phyloP scores from a whole-genome alignment of 2,113 vertebrate species.

The Oncorhynchus masou region DNA sequence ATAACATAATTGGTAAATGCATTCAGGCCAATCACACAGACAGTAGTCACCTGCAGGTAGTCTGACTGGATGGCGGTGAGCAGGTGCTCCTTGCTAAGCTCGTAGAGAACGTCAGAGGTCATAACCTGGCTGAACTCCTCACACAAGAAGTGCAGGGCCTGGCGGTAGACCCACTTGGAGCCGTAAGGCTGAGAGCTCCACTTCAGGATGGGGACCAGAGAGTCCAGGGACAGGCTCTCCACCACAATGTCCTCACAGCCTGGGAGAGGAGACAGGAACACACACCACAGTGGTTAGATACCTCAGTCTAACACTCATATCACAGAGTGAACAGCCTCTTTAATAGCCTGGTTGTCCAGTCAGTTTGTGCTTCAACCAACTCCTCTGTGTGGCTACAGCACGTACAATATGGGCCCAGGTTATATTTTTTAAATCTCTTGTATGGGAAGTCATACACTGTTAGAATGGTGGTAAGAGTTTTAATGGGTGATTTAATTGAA shows the following conservation, averaged over 20 bases:
- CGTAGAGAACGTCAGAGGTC: conserved; percentile 93
- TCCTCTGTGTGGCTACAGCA: too few species aligned
- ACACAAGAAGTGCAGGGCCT: conserved; percentile 97
- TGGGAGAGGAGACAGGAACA: conserved; percentile 45
- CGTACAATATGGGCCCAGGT: too few species aligned
- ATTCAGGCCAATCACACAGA: neutral
- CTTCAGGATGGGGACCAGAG: conserved; percentile 92
- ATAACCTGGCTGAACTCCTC: conserved; percentile 98
- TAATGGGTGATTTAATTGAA: conserved; percentile 9
- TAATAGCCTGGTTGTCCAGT: too few species aligned
- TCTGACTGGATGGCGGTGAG: conserved; percentile 94
- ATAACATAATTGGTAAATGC: neutral
- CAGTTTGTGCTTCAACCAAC: too few species aligned
- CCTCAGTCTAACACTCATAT: too few species aligned
- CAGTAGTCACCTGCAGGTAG: conserved; percentile 88
- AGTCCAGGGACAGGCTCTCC: conserved; percentile 95
- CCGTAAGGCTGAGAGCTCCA: conserved; percentile 98
- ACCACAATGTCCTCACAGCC: conserved; percentile 98
- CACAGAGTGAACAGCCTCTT: too few species aligned
- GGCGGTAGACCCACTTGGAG: conserved; percentile 96
- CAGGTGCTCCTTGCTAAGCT: conserved; percentile 94
- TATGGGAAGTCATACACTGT: too few species aligned
- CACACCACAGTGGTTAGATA: too few species aligned
- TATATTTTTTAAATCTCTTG: too few species aligned
- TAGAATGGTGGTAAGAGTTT: neutral